These are phyloP conservation scores for Brachionus manjavacas DNA, from an alignment of 1,140 invertebrate genomes.

Conservation along the genomic window DNA sequence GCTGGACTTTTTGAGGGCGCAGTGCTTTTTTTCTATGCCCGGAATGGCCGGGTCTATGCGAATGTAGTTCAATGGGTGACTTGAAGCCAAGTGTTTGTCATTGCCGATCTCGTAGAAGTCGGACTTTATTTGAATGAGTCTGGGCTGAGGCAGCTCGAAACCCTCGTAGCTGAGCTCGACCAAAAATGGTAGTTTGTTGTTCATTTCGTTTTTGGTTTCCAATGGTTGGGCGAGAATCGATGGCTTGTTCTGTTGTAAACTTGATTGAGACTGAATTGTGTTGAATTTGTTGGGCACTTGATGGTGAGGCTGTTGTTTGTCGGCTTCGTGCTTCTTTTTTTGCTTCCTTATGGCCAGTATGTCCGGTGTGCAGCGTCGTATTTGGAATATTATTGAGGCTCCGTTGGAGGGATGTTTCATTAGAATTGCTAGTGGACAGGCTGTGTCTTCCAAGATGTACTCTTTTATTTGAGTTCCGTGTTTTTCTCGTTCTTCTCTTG, in stretches of 20 bases:
- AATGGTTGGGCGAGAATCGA: background rate
- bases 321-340: slow-evolving; percentile 52
- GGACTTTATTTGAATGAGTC: slow-evolving; percentile 61
- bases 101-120: slow-evolving; percentile 43
- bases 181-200: slow-evolving; percentile 50
- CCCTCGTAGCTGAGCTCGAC: slow-evolving; percentile 49
- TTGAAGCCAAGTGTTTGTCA: slow-evolving; percentile 24
- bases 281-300: slow-evolving; percentile 46
- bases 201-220: slow-evolving; percentile 43
- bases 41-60: slow-evolving; percentile 46
- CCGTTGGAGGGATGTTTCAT: slow-evolving; percentile 54
- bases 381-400: slow-evolving; percentile 75
- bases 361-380: slow-evolving; percentile 59
- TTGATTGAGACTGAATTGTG: slow-evolving; percentile 48
- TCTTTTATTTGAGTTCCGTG: slow-evolving; percentile 62
- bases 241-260: slow-evolving; percentile 45
- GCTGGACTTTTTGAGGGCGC: slow-evolving; percentile 81
- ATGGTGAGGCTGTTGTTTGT: slow-evolving; percentile 44
- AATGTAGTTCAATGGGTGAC: slow-evolving; percentile 18
- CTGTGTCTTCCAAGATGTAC: slow-evolving; percentile 90
- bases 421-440: slow-evolving; percentile 84
- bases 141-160: slow-evolving; percentile 59
- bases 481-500: slow-evolving; percentile 58
- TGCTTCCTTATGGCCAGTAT: slow-evolving; percentile 47
- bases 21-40: slow-evolving; percentile 78